Evolutionary conservation across 1,140 invertebrate species (phyloP).

Genomic region (Drosophila willistoni): DNA sequence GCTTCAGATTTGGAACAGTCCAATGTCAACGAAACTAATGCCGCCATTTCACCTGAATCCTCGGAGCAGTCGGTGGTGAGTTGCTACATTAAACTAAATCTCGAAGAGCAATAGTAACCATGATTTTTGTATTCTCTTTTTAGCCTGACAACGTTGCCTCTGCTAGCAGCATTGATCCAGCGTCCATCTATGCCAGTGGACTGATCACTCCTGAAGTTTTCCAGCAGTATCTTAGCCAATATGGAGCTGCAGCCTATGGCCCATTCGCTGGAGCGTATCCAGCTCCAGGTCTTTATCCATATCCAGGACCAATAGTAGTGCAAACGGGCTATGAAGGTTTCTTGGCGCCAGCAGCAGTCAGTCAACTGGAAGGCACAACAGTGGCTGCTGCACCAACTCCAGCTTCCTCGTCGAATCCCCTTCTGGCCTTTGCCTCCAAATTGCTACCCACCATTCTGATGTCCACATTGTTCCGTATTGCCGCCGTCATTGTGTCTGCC

Average conservation of each 20-base stretch:
- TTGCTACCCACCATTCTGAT: constrained; percentile 65
- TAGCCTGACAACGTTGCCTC: constrained; percentile 62
- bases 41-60: constrained; percentile 17
- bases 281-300: constrained; percentile 62
- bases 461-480: constrained; percentile 74
- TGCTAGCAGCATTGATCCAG: constrained; percentile 63
- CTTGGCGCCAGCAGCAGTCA: constrained; percentile 56
- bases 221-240: constrained; percentile 79
- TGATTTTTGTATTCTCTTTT: neutral
- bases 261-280: constrained; percentile 58
- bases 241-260: constrained; percentile 58
- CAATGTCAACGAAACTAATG: constrained; percentile 19
- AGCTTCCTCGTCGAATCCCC: constrained; percentile 32
- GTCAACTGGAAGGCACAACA: constrained; percentile 35
- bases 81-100: neutral
- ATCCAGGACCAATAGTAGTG: constrained; percentile 67
- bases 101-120: neutral
- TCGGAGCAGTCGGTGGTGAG: constrained; percentile 50
- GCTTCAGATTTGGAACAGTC: neutral
- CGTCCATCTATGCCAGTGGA: constrained; percentile 64
- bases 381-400: constrained; percentile 17
- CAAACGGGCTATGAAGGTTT: constrained; percentile 83
- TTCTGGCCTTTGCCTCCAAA: constrained; percentile 52
- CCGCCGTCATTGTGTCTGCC: constrained; percentile 73
- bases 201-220: constrained; percentile 73